Base-by-base conservation (phyloP, 1,140 invertebrate species). In the Diorhabda carinulata region DNA sequence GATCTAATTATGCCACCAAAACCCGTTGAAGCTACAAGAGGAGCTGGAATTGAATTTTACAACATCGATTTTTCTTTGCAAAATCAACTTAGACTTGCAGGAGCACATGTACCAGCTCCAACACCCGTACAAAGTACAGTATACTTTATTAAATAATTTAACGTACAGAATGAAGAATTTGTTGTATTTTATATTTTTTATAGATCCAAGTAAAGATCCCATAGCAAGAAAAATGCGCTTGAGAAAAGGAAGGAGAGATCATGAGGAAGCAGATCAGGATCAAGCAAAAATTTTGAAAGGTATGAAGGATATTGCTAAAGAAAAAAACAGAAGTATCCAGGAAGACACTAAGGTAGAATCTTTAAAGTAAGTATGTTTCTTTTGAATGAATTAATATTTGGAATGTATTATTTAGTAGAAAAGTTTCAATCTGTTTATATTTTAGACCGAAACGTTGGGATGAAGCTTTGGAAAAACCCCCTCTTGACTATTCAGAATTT, bases 21-120 rank as follows among this genome's bases (percentile, higher is more conserved):
- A 84, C 97, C 96, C 0, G 88, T 86, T 3, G 91, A 92, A 79
- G 72, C 78, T 68, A 87, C 90, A 73, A 87, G 88, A 74, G 91
- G 92, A 3, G 87, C 90, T n/a, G 94, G 93, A 3, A 85, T 95
- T 9, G 91, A 98, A 80, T 99, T 94, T 84, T 99, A 99, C 81
- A 99, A 99, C 76, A 98, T 99, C 66, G 98, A 99, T 83, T 99
- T 99, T 84, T 98, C 96, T 0, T 85, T 99, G 42, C 94, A 96
- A 84, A 94, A 94, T 79, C 97, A 99, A 78, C 80, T 99, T 42
- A 85, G 95, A 69, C 81, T 98, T 67, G 97, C 97, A 61, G 97
- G 97, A 2, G 96, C 96, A 7, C 90, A 90, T 64, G 88, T 94
- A 41, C 89, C 92, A 10, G 86, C 88, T 47, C 89, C 92, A 42